A percentile compares a stretch with the other conserved stretches of the same genome.
These are phyloP conservation scores for Polymixis lichenea DNA, from an alignment of 2,888 invertebrate genomes.

Conservation along the genomic window DNA sequence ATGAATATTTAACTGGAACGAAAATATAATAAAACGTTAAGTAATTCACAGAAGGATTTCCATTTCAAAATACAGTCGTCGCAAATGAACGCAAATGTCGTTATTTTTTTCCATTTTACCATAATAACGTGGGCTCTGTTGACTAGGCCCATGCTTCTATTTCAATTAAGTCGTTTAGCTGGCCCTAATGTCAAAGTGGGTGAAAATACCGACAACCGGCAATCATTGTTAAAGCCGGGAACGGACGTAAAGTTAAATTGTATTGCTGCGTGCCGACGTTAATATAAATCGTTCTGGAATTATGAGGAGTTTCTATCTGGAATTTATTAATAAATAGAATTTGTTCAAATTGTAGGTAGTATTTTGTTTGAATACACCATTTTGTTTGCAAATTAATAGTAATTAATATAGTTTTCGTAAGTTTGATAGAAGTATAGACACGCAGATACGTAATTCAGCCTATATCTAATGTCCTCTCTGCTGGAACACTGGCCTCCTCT, in stretches of 20 bases:
- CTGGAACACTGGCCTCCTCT: too few species aligned
- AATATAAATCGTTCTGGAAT: conserved; percentile 66
- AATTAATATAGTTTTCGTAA: neutral
- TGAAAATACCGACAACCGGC: conserved; percentile 68
- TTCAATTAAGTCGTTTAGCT: conserved; percentile 65
- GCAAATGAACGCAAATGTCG: conserved; percentile 52
- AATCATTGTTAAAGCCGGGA: conserved; percentile 67
- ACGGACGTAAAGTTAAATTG: conserved; percentile 71
- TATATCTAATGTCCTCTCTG: too few species aligned
- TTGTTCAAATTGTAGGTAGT: conserved; percentile 10
- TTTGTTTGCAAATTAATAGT: conserved; percentile 23
- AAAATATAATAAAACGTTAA: conserved; percentile 41
- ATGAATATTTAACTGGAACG: conserved; percentile 42
- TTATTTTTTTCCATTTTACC: conserved; percentile 59
- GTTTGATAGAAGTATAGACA: neutral
- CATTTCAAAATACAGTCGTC: conserved; percentile 39
- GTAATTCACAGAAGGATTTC: conserved; percentile 42
- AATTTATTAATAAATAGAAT: conserved; percentile 25
- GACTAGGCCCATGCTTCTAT: conserved; percentile 52
- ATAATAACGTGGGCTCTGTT: conserved; percentile 55
- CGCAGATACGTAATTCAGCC: too few species aligned
- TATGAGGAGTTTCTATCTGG: conserved; percentile 54
- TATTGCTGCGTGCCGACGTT: conserved; percentile 67
- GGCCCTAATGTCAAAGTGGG: conserved; percentile 62
- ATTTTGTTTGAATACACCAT: conserved; percentile 25